Evolutionary conservation across 2,888 invertebrate species (phyloP).

Genomic region (Hydroisotoma schaefferi): DNA sequence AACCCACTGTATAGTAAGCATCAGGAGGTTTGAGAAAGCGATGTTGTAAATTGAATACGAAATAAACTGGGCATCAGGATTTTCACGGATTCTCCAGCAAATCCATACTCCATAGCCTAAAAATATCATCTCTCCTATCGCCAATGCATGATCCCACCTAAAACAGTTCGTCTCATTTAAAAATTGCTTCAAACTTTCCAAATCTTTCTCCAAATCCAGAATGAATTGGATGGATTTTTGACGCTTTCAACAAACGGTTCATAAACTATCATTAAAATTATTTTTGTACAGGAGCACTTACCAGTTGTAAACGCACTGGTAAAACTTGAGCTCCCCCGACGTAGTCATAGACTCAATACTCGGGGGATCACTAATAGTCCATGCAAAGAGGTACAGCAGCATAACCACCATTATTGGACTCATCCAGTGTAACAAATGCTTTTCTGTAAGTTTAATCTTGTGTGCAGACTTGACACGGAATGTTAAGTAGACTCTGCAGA

Average conservation of each 20-base stretch:
- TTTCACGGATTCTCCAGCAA: conserved; percentile 77
- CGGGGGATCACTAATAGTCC: conserved; percentile 85
- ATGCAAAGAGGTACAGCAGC: conserved; percentile 81
- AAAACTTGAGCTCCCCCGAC: conserved; percentile 73
- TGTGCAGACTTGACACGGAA: conserved; percentile 91
- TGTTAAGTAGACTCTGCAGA: conserved; percentile 77
- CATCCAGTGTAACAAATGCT: conserved; percentile 88
- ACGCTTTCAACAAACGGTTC: neutral
- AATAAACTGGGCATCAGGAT: conserved; percentile 76
- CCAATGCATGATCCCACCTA: conserved; percentile 47
- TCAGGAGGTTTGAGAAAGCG: conserved; percentile 83
- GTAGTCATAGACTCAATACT: conserved; percentile 74
- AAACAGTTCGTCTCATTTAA: too few species aligned
- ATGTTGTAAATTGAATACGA: conserved; percentile 94
- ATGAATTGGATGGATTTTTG: neutral
- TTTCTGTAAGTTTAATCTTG: conserved; percentile 87
- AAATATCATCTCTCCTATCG: conserved; percentile 65
- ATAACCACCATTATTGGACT: conserved; percentile 81
- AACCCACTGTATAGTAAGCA: conserved; percentile 93
- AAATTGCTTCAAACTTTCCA: too few species aligned
- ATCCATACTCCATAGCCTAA: conserved; percentile 80
- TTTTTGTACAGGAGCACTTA: conserved; percentile 55
- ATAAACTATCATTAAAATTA: neutral
- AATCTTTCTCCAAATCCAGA: too few species aligned
- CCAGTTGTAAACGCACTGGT: conserved; percentile 87